Base-by-base conservation (phyloP, 2,888 invertebrate genomes). In the Spatulosminthurus flaviceps region DNA sequence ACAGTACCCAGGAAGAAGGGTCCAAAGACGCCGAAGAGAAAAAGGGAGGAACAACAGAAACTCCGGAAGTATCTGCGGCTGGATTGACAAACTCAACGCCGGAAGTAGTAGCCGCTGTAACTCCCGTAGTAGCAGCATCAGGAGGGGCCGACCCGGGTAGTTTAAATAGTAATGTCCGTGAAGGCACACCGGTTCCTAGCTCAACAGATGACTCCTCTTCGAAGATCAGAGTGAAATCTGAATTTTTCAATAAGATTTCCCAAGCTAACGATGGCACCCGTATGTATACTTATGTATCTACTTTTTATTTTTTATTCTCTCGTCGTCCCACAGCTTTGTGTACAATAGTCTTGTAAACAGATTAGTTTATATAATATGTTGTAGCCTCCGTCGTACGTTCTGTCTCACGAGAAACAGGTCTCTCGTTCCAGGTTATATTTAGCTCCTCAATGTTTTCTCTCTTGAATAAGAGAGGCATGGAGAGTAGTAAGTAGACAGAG, bases 181-280 rank as follows among this genome's bases (percentile, higher is more conserved):
- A 69, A 29, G 61, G 66, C 43, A 51, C 24, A 34, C 29, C 70
- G 19, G 71, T 34, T 19, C 64, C 72, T 22, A 61, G 34, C 70
- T 28, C 71, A 21, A 43, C 66, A 51, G 72, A 80, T 42, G 80
- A 80, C 60, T 51, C 73, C 22, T 70, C 67, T 60, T 34, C 75
- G 13, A 79, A 64, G 41, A 66, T 70, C 22, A 78, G 61, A 66
- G 81, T 79, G 19, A 80, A 83, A 42, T 79, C 84, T 19, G 85
- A 85, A 80, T 85, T 85, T 80, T 85, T 81, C 77, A 83, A 84
- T 69, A 85, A 85, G 73, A 84, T 85, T 81, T 81, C 85, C 26
- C 83, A 85, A 79, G 83, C 84, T 29, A 82, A 82, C 41, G 85
- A 84, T 79, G 83, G n/a, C n/a, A n/a, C n/a, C n/a, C n/a, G 83